Evolutionary conservation across 2,797 vertebrate species (phyloP).

Genomic region (Pangasius sanitwongsei): DNA sequence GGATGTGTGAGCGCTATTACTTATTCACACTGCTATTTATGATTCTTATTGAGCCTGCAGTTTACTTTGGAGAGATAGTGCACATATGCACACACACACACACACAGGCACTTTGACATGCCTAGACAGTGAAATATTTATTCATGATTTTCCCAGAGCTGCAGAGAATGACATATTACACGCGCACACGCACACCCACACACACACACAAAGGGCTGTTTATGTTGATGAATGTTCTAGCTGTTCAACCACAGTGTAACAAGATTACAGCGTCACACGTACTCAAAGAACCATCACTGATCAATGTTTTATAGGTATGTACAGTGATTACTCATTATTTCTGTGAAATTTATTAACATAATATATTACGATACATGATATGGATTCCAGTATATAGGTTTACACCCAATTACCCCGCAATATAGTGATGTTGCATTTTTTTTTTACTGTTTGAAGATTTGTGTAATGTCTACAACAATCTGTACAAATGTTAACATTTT

Average conservation of each 20-base stretch:
- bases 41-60: conserved; percentile 56
- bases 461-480: neutral
- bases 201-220: neutral
- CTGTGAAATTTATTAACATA: neutral
- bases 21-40: conserved; percentile 66
- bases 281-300: neutral
- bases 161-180: conserved; percentile 1
- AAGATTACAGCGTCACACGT: neutral
- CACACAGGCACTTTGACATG: neutral
- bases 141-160: conserved; percentile 9
- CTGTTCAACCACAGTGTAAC: neutral
- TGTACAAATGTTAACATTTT: neutral
- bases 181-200: neutral
- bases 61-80: conserved; percentile 24
- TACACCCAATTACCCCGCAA: neutral
- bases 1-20: conserved; percentile 53
- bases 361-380: neutral
- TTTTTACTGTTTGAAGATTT: neutral
- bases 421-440: neutral
- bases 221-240: conserved; percentile 2
- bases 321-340: neutral
- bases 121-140: conserved; percentile 25
- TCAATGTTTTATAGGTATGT: neutral
- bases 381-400: neutral
- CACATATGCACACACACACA: conserved; percentile 20